Evolutionary conservation across 2,113 vertebrate species (phyloP), one percentile per base, ranked within the genome.

Genomic region (Puffinus mauretanicus): DNA sequence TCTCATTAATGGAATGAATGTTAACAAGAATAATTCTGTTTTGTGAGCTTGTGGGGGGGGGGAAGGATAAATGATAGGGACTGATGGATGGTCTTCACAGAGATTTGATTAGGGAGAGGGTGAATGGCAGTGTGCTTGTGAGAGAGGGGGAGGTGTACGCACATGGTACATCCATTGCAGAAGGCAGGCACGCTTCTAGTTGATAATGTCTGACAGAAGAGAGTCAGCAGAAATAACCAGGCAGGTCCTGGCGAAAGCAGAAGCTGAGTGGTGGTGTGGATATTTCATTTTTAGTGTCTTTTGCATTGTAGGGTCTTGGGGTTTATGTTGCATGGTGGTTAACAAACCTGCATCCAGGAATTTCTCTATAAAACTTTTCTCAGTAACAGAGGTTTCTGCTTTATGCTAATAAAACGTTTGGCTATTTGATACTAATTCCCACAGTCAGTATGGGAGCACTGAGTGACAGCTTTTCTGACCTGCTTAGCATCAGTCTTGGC

Each of bases 1-100:
- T 95, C 95, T 96, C 90, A 90, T 97, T 96, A 97, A 94, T 71
- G 84, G 94, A 77, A 82, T 96, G 96, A 96, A 96, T 97, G 94
- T 95, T 97, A 97, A 96, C 96, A 89, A 86, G 97, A 95, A 82
- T 91, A 93, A 95, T 91, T 94, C 86, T 86, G 93, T 61, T 95
- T 93, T 86, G 92, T 94, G 93, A 90, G 88, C 85, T 77, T 78
- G 77, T 64, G 77, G 91, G 42, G 42, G 44, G 44, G 3, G 83
- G 3, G 83, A 75, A 84, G 88, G 93, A 82, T 95, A 95, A 80
- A 58, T 81, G 84, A 90, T 95, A 94, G 95, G 66, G 70, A 22
- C 82, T 95, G 96, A 90, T 90, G 89, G 95, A 92, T 92, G 91
- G 90, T 93, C 95, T 96, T 94, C 83, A 32, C 46, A 69, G 94